Conservation (phyloP, 2,797 vertebrate genomes). For the Borostomias antarcticus region DNA sequence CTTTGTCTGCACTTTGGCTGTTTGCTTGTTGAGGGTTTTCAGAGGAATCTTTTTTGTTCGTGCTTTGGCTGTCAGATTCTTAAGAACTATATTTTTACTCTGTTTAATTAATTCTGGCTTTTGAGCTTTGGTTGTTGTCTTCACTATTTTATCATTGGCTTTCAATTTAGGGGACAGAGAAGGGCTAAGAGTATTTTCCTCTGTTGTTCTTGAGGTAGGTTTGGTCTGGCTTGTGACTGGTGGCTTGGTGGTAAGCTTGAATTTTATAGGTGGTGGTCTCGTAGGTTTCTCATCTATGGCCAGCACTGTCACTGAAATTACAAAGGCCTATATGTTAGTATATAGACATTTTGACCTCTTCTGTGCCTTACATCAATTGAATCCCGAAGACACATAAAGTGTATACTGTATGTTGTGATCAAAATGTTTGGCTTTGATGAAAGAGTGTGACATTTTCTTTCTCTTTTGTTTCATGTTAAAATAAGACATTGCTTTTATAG, state of each 20-base stretch:
- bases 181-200: background rate
- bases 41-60: constrained; percentile 21
- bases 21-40: constrained; percentile 9
- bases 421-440: constrained; percentile 26
- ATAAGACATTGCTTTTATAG: constrained; percentile 27
- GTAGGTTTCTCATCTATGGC: constrained; percentile 68
- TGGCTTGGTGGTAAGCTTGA: constrained; percentile 58
- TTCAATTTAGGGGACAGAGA: constrained; percentile 24
- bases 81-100: constrained; percentile 41
- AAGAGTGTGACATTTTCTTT: constrained; percentile 39
- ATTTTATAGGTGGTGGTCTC: constrained; percentile 65
- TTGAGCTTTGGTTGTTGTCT: constrained; percentile 13
- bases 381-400: constrained; percentile 16
- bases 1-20: constrained; percentile 8
- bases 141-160: background rate
- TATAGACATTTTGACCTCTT: constrained; percentile 26
- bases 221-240: constrained; percentile 24
- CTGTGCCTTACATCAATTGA: background rate
- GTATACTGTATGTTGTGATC: constrained; percentile 19
- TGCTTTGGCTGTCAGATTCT: constrained; percentile 20
- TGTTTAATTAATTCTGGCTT: constrained; percentile 11
- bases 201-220: constrained; percentile 12
- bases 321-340: constrained; percentile 34
- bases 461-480: constrained; percentile 44
- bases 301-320: constrained; percentile 71